Evolutionary conservation across 2,888 invertebrate species (phyloP).

Genomic region (Pegoplata infirma): DNA sequence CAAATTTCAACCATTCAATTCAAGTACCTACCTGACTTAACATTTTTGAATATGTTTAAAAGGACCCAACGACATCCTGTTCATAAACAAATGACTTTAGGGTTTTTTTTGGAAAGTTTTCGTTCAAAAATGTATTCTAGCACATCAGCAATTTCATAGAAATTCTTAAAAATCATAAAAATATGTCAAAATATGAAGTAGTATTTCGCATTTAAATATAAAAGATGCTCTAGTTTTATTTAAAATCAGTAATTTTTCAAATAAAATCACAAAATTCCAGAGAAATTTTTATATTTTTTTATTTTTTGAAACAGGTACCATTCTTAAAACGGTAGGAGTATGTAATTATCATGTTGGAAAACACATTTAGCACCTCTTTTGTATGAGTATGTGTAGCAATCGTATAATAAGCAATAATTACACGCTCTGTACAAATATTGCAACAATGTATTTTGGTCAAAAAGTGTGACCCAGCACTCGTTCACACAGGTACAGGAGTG

Average conservation of each 20-base stretch:
- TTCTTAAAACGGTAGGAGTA: conserved; percentile 22
- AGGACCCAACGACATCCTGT: too few species aligned
- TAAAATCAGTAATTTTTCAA: neutral
- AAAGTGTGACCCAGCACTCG: neutral
- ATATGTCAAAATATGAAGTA: conserved; percentile 30
- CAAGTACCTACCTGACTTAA: conserved; percentile 1
- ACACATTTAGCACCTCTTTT: conserved; percentile 72
- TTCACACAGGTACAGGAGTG: neutral
- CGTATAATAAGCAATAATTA: conserved; percentile 31
- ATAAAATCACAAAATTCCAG: conserved; percentile 30
- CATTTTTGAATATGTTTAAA: neutral
- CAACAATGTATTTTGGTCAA: neutral
- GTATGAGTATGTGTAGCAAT: conserved; percentile 2
- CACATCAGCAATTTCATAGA: neutral
- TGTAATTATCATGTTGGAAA: conserved; percentile 68
- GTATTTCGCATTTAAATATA: conserved; percentile 21
- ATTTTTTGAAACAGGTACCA: conserved; percentile 12
- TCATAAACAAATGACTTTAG: too few species aligned
- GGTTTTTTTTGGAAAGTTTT: conserved; percentile 24
- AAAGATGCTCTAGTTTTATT: conserved; percentile 16
- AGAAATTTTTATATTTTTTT: conserved; percentile 15
- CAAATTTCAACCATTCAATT: neutral
- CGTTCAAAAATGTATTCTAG: neutral
- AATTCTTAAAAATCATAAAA: conserved; percentile 42
- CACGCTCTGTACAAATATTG: neutral